Base-by-base conservation (phyloP, 2,888 invertebrate genomes). In the Ethmia dodecea region DNA sequence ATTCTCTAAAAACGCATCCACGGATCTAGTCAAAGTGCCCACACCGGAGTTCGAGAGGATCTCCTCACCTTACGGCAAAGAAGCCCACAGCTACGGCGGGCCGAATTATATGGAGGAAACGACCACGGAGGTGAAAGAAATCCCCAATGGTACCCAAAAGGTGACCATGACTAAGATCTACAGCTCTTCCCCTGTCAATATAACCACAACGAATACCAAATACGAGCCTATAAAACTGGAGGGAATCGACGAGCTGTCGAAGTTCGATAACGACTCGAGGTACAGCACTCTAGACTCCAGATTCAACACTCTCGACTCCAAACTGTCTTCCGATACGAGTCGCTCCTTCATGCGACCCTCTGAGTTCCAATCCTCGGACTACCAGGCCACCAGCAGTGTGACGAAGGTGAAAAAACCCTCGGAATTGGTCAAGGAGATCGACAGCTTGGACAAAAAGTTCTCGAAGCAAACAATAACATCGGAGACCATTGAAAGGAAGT, bases 381-480 rank as follows among this genome's bases (percentile, higher is more conserved):
- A 58, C 40, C 78, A 78, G 22, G 35, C 71, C 0, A 52, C 67
- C 0, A 55, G 69, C 0, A 75, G 57, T 37, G 52, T 78, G 0
- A 64, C 65, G 0, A 76, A 74, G 14, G 57, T 71, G 0, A 84
- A 76, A 38, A 75, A 79, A 12, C 78, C 84, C 0, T 49, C 70
- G 2, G 87, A 83, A 1, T 28, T 86, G 38, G 57, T 69, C 1
- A 84, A 81, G 31, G 89, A 89, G 35, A 69, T 87, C 0, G 89
- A 91, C 27, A 81, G 79, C n/a, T 51, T 91, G 45, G 91, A 91
- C 43, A 90, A 90, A 49, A 89, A 88, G 52, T 90, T 90, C 75
- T 77, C 90, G 3, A 91, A 91, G 43, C 90, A 91, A 47, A 91
- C 91, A 0, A 88, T 89, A n/a, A 89, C 89, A 0, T 91, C 92